phyloP scores from a whole-genome alignment of 2,113 vertebrate genomes.

The Leptocoma aspasia region DNA sequence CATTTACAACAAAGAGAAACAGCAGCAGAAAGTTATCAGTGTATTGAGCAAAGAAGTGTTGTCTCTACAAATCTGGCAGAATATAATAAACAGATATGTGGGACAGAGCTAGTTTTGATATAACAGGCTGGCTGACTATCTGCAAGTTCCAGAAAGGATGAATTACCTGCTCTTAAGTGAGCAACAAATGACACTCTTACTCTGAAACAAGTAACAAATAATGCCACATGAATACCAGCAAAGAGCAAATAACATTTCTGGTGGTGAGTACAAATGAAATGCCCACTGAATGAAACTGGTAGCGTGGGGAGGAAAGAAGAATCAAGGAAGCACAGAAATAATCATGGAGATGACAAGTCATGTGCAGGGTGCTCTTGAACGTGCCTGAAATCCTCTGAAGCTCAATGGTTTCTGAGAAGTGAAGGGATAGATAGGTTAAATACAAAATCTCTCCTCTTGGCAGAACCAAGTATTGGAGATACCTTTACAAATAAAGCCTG shows the following conservation, averaged over 20 bases:
- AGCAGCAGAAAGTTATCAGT: background rate
- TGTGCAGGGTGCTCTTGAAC: background rate
- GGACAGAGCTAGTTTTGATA: background rate
- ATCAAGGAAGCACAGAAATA: background rate
- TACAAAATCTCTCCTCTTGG: background rate
- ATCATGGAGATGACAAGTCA: background rate
- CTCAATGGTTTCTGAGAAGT: background rate
- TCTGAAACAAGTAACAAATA: background rate
- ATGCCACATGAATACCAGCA: background rate
- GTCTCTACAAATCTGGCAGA: background rate
- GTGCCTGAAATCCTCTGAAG: background rate
- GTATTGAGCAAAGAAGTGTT: background rate
- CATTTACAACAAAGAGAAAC: background rate
- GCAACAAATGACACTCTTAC: background rate
- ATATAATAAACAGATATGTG: background rate
- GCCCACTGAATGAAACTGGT: background rate
- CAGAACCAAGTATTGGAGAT: background rate
- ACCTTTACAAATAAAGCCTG: background rate
- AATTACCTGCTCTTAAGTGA: background rate
- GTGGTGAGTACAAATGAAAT: background rate
- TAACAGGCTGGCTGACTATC: background rate
- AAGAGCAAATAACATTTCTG: background rate
- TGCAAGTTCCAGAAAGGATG: background rate
- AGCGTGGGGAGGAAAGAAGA: rapidly evolving
- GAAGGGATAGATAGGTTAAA: background rate